These are phyloP conservation scores for Leistus spinibarbis DNA, from an alignment of 2,888 invertebrate genomes.

Conservation along the genomic window DNA sequence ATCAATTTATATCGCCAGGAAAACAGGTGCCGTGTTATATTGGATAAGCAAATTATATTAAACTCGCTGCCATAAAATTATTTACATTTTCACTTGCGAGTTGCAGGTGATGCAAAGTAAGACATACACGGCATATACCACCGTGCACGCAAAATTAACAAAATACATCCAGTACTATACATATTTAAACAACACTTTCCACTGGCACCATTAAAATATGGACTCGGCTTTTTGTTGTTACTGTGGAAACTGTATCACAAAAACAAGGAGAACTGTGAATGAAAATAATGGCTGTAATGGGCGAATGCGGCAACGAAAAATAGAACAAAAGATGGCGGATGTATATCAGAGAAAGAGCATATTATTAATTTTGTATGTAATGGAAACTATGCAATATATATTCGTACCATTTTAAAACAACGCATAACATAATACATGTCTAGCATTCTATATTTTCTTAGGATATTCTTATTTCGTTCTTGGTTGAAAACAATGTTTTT, in stretches of 20 bases:
- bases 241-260: neutral
- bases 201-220: neutral
- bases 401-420: neutral
- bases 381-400: neutral
- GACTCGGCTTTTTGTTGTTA: conserved; percentile 20
- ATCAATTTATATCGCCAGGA: neutral
- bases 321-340: neutral
- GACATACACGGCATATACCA: neutral
- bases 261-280: neutral
- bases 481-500: too few relatives aligned
- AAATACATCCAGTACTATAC: neutral
- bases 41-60: neutral
- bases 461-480: neutral
- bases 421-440: neutral
- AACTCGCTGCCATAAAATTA: neutral
- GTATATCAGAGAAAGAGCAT: neutral
- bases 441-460: neutral
- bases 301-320: conserved; percentile 1
- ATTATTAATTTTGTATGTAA: neutral
- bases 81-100: neutral
- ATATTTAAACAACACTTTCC: neutral
- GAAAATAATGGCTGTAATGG: neutral
- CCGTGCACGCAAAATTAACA: neutral
- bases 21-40: neutral
- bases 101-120: neutral